phyloP scores from a whole-genome alignment of 2,113 vertebrate species.

The Neolamprologus brichardi region DNA sequence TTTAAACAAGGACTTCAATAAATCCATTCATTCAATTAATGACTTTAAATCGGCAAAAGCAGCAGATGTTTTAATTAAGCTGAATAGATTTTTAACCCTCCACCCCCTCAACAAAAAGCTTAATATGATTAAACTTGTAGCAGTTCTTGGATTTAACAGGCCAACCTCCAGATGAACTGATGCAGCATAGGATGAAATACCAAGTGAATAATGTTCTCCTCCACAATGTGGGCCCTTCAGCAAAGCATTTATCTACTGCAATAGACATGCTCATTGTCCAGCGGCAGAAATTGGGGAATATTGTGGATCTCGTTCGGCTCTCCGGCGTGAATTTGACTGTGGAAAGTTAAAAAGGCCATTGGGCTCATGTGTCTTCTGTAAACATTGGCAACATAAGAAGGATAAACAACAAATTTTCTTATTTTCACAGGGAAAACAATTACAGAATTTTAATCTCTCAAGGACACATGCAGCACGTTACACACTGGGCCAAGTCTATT shows the following conservation, averaged over 20 bases:
- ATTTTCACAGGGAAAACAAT: background rate
- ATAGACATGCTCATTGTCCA: background rate
- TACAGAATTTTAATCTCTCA: background rate
- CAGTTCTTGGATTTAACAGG: background rate
- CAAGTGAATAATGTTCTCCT: background rate
- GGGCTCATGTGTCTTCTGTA: background rate
- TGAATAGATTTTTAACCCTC: background rate
- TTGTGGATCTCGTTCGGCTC: background rate
- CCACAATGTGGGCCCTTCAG: background rate
- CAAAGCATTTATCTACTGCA: background rate
- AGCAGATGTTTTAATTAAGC: background rate
- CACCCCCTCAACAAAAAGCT: background rate
- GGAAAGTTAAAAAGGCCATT: background rate
- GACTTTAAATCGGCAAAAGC: background rate
- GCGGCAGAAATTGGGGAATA: background rate
- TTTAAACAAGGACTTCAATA: background rate
- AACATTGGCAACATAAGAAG: background rate
- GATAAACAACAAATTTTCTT: background rate
- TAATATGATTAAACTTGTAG: background rate
- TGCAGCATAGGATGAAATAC: background rate
- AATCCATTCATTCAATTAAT: background rate
- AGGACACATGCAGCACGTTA: background rate
- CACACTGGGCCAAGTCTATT: background rate
- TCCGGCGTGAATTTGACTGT: background rate
- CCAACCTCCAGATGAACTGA: background rate